Evolutionary conservation across 2,113 vertebrate species (phyloP).

Genomic region (Campylorhamphus procurvoides): DNA sequence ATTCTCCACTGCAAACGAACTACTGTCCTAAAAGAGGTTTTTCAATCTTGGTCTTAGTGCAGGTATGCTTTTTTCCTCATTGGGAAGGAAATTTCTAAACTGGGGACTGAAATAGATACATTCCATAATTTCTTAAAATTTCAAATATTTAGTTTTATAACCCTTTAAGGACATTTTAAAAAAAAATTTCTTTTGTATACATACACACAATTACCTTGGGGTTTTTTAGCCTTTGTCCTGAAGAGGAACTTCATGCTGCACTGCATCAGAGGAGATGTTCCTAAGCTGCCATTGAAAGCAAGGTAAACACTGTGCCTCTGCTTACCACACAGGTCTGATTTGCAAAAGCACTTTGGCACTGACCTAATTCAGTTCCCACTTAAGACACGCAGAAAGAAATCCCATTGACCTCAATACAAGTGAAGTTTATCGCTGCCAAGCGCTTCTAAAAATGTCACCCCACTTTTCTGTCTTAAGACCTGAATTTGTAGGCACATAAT

Average conservation of each 20-base stretch:
- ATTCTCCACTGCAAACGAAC: background rate
- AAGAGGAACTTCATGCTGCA: background rate
- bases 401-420: constrained; percentile 43
- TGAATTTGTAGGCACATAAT: background rate
- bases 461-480: background rate
- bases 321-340: constrained; percentile 7
- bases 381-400: constrained; percentile 26
- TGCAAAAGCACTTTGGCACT: constrained; percentile 35
- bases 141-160: background rate
- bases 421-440: background rate
- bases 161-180: background rate
- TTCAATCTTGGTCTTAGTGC: background rate
- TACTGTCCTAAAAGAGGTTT: background rate
- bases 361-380: constrained; percentile 29
- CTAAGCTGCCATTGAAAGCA: background rate
- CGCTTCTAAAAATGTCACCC: background rate
- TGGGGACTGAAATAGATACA: background rate
- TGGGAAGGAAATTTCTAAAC: background rate
- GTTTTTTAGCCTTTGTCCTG: background rate
- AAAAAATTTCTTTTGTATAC: background rate
- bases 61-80: background rate
- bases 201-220: background rate
- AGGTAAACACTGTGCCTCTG: background rate
- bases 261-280: background rate
- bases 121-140: background rate